phyloP scores from a whole-genome alignment of 2,888 invertebrate species.

The Acanthosepion pharaonis region DNA sequence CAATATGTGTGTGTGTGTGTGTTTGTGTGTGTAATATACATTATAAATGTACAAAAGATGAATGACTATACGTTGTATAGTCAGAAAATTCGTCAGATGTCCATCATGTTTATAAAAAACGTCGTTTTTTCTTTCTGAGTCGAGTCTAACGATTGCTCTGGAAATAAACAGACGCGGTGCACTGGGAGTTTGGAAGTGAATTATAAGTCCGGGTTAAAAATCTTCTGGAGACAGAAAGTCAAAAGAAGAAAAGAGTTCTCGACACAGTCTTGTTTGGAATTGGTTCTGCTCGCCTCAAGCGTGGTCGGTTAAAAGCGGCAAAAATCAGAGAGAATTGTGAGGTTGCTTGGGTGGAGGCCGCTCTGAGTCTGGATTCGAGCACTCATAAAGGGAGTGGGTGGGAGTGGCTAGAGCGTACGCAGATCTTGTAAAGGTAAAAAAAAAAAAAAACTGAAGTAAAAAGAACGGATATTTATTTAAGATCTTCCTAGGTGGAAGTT shows the following conservation, averaged over 20 bases:
- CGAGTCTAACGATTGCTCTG: not conserved
- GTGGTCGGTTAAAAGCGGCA: not conserved
- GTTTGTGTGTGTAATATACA: not conserved
- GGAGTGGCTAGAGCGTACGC: not conserved
- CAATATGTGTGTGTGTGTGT: not conserved
- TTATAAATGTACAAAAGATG: not conserved
- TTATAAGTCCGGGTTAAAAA: not conserved
- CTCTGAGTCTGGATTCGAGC: too few species aligned
- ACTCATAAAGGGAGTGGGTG: not conserved
- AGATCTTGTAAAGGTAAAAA: not conserved
- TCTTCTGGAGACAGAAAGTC: not conserved
- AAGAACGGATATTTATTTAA: slow-evolving; percentile 22
- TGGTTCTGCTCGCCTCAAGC: not conserved
- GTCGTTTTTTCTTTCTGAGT: not conserved
- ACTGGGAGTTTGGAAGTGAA: not conserved
- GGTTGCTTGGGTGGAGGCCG: slow-evolving; percentile 1
- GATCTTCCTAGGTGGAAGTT: slow-evolving; percentile 33
- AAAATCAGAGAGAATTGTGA: not conserved
- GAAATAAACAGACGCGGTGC: not conserved
- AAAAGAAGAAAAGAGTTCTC: not conserved
- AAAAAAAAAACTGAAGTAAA: not conserved
- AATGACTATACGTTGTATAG: not conserved
- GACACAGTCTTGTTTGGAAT: not conserved
- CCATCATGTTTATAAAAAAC: not conserved
- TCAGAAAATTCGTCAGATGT: not conserved